Evolutionary conservation across 2,113 vertebrate species (phyloP).

Genomic region (Gambusia holbrooki): DNA sequence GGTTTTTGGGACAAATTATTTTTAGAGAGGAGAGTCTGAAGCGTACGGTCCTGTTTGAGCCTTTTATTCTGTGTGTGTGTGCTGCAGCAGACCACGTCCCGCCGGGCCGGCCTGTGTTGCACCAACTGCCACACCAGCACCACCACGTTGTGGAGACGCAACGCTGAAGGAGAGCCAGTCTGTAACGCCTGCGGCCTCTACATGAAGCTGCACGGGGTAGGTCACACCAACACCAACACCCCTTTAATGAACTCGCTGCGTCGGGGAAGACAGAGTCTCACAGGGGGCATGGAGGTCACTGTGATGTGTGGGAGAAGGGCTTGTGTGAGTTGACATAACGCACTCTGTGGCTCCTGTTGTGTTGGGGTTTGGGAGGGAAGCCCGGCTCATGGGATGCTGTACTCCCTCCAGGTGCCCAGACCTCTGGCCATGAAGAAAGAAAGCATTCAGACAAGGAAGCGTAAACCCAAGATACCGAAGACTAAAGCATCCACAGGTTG

Average conservation of each 20-base stretch:
- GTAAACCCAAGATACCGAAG: constrained; percentile 92
- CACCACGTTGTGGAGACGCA: constrained; percentile 95
- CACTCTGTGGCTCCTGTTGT: constrained; percentile 14
- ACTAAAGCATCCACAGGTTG: constrained; percentile 88
- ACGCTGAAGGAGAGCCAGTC: constrained; percentile 94
- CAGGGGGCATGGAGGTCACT: constrained; percentile 76
- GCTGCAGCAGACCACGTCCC: constrained; percentile 86
- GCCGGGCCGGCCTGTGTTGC: constrained; percentile 93
- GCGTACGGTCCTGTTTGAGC: background rate
- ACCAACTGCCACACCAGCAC: constrained; percentile 96
- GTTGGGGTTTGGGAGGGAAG: constrained; percentile 12
- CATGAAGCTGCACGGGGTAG: constrained; percentile 97
- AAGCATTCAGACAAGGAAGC: constrained; percentile 96
- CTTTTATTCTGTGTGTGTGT: background rate
- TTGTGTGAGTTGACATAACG: constrained; percentile 32
- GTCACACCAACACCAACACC: constrained; percentile 93
- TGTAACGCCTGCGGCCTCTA: constrained; percentile 98
- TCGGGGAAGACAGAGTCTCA: constrained; percentile 98
- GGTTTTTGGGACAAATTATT: background rate
- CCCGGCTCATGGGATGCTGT: constrained; percentile 17
- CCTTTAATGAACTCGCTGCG: constrained; percentile 91
- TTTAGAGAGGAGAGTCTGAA: background rate
- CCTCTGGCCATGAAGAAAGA: constrained; percentile 99
- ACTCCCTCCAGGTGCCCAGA: constrained; percentile 86
- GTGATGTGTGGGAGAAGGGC: constrained; percentile 56